Base-by-base conservation (phyloP, 2,797 vertebrate genomes). In the Graptemys geographica region DNA sequence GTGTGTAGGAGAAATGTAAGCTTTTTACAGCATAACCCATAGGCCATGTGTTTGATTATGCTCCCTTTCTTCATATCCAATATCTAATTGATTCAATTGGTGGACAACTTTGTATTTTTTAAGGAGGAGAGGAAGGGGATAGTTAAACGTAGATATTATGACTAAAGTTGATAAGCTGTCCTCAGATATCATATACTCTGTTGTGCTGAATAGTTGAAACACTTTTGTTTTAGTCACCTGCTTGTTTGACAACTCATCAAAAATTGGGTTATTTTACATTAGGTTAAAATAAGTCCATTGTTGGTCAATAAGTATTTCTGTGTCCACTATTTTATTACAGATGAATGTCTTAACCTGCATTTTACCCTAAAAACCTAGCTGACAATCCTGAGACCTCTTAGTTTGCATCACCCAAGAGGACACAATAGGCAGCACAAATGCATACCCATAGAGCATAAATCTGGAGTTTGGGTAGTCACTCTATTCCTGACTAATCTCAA, bases 141-240 rank as follows among this genome's bases (percentile, higher is more conserved):
- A 69, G 33, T 69, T 49, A 57, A 23, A 53, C 33, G 25, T 51
- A 53, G 25, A 16, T 56, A 52, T 55, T 82, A 37, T 47, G 21
- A 6, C 28, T 72, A 28, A 49, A 62, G 78, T 55, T 88, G 7
- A 69, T 72, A 79, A 76, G 21, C 44, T 79, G 53, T 79, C 12
- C 5, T 16, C n/a, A 69, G 59, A 47, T 47, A 78, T 47, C 28
- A 12, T 81, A 41, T 88, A 80, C 76, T 27, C 57, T 47, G n/a
- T 18, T 83, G 52, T 81, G 53, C n/a, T 76, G 55, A 85, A 55
- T 79, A 81, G 81, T 85, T 82, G 62, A 86, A 55, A 53, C 37
- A 4, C 28, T 92, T 78, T 81, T 84, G 83, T 81, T 92, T 89
- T 81, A 78, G 89, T 85, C 56, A 92, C 85, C 51, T 25, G 18